Percentiles rank a stretch among this genome's conserved stretches.
phyloP scores from a whole-genome alignment of 2,797 vertebrate genomes.

The Australoheros facetus region DNA sequence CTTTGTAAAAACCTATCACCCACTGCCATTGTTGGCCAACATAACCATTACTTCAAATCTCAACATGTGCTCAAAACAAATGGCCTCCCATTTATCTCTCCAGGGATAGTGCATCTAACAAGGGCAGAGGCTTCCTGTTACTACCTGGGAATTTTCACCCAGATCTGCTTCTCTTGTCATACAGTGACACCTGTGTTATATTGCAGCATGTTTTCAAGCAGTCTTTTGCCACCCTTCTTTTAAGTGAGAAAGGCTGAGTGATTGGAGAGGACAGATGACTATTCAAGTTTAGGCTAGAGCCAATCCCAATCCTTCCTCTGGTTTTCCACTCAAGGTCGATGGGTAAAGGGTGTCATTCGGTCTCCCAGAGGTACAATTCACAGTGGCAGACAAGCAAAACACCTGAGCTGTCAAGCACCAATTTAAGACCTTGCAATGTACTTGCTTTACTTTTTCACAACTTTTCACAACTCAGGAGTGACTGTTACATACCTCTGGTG shows the following conservation, averaged over 20 bases:
- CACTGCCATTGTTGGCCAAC: background rate
- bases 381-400: slow-evolving; percentile 63
- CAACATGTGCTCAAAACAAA: slow-evolving; percentile 15
- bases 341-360: slow-evolving; percentile 58
- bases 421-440: slow-evolving; percentile 56
- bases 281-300: slow-evolving; percentile 67
- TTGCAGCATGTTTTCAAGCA: slow-evolving; percentile 21
- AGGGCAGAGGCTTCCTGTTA: slow-evolving; percentile 16
- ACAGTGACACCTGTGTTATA: slow-evolving; percentile 35
- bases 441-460: slow-evolving; percentile 35
- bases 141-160: slow-evolving; percentile 14
- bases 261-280: slow-evolving; percentile 75
- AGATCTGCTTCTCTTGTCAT: slow-evolving; percentile 32
- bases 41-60: slow-evolving; percentile 8
- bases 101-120: background rate
- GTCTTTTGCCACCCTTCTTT: slow-evolving; percentile 53
- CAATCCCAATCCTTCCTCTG: slow-evolving; percentile 50
- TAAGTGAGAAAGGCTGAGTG: slow-evolving; percentile 56
- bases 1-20: background rate
- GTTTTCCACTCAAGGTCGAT: slow-evolving; percentile 66
- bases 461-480: slow-evolving; percentile 38
- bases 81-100: slow-evolving; percentile 12
- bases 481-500: background rate
- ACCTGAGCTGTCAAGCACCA: slow-evolving; percentile 47
- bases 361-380: slow-evolving; percentile 63